Evolutionary conservation across 2,888 invertebrate genomes (phyloP).

Genomic region (Cordilura impudica): DNA sequence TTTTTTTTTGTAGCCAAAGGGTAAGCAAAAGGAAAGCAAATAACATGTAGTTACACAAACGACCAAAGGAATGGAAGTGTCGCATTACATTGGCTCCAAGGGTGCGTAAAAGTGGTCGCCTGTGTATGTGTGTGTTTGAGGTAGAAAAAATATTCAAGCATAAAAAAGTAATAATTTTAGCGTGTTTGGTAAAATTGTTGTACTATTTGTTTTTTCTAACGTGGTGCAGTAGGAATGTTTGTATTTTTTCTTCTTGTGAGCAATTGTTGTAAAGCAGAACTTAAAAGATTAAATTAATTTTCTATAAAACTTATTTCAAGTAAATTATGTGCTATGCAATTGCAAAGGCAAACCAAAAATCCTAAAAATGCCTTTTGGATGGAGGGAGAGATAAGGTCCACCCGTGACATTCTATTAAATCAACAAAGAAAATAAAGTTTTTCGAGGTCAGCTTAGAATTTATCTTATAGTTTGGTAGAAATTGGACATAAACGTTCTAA

Average conservation of each 20-base stretch:
- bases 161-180: background rate
- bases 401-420: too few species aligned
- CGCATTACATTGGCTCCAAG: conserved; percentile 37
- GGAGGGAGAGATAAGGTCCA: too few species aligned
- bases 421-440: too few species aligned
- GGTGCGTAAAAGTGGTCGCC: conserved; percentile 40
- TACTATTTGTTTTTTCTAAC: background rate
- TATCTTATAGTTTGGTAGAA: too few species aligned
- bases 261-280: too few species aligned
- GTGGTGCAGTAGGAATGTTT: background rate
- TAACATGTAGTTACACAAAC: conserved; percentile 14
- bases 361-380: too few species aligned
- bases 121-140: conserved; percentile 14
- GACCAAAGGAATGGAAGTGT: conserved; percentile 52
- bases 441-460: too few species aligned
- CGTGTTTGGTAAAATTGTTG: background rate
- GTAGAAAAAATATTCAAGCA: background rate
- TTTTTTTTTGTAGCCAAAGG: background rate
- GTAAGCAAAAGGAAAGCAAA: conserved; percentile 13
- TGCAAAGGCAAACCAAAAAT: too few species aligned
- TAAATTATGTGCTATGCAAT: too few species aligned
- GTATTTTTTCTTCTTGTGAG: background rate
- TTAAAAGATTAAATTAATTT: too few species aligned
- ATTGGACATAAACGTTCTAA: too few species aligned
- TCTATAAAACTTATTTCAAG: too few species aligned